These are phyloP conservation scores for Tachyglossus aculeatus DNA, from an alignment of 2,797 vertebrate genomes.

Conservation along the genomic window DNA sequence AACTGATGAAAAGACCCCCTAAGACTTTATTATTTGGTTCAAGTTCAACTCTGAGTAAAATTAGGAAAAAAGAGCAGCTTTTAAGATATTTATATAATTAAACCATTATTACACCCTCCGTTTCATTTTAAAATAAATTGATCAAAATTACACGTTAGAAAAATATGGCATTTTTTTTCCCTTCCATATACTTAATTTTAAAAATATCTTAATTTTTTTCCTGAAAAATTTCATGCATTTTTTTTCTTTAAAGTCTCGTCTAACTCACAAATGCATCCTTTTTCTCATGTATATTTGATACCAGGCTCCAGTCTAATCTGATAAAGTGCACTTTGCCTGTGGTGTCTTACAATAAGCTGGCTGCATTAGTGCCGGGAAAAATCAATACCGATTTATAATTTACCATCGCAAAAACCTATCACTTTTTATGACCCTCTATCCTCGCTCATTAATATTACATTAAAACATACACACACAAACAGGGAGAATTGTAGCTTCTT, in stretches of 20 bases:
- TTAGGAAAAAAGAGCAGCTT: conserved; percentile 28
- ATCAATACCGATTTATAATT: conserved; percentile 99
- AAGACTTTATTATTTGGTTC: conserved; percentile 32
- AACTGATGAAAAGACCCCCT: conserved; percentile 37
- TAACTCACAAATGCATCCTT: conserved; percentile 83
- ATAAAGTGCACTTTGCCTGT: conserved; percentile 90
- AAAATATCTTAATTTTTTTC: conserved; percentile 70
- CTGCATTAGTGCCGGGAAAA: conserved; percentile 87
- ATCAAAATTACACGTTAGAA: conserved; percentile 68
- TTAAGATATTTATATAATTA: conserved; percentile 43
- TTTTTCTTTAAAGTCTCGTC: conserved; percentile 70
- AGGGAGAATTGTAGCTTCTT: conserved; percentile 77
- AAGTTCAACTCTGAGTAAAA: background rate
- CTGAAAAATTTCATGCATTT: conserved; percentile 78
- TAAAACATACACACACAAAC: conserved; percentile 81
- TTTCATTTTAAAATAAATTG: conserved; percentile 69
- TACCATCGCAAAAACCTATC: conserved; percentile 96
- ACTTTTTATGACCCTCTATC: conserved; percentile 95
- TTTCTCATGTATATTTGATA: conserved; percentile 92
- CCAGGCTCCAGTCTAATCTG: conserved; percentile 85
- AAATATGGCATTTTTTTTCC: conserved; percentile 67
- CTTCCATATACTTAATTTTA: conserved; percentile 72
- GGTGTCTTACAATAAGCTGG: conserved; percentile 88
- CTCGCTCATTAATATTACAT: conserved; percentile 98
- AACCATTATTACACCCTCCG: conserved; percentile 45